phyloP scores from a whole-genome alignment of 2,888 invertebrate genomes.

The Tetramorium bicarinatum region DNA sequence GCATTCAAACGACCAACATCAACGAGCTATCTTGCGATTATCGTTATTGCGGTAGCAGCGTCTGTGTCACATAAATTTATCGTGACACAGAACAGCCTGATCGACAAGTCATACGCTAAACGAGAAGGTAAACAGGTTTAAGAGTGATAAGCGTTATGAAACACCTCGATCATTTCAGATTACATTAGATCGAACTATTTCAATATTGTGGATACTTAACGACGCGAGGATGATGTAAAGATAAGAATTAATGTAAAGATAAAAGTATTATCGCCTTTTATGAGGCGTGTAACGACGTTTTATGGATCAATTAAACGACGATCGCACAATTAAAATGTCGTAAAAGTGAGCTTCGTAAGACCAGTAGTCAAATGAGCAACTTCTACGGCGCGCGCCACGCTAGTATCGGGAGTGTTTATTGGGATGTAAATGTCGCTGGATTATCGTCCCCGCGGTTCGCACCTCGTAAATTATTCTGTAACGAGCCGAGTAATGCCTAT shows the following conservation, averaged over 20 bases:
- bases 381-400: slow-evolving; percentile 70
- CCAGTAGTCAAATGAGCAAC: slow-evolving; percentile 54
- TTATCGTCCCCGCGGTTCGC: slow-evolving; percentile 86
- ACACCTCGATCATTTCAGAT: slow-evolving; percentile 31
- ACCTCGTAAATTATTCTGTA: slow-evolving; percentile 86
- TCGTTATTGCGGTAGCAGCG: slow-evolving; percentile 73
- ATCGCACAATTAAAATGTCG: slow-evolving; percentile 84
- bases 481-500: slow-evolving; percentile 86
- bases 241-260: slow-evolving; percentile 60
- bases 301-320: slow-evolving; percentile 83
- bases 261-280: slow-evolving; percentile 80
- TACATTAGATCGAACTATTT: slow-evolving; percentile 59
- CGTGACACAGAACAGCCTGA: slow-evolving; percentile 54
- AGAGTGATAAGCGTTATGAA: background rate
- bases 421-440: slow-evolving; percentile 86
- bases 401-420: slow-evolving; percentile 83
- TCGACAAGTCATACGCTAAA: slow-evolving; percentile 47
- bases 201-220: slow-evolving; percentile 44
- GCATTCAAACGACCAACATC: slow-evolving; percentile 88
- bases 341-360: slow-evolving; percentile 80
- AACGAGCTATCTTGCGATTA: slow-evolving; percentile 78
- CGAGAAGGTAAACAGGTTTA: slow-evolving; percentile 6
- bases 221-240: slow-evolving; percentile 52
- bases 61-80: slow-evolving; percentile 50
- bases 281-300: slow-evolving; percentile 79